A percentile compares a stretch with the other conserved stretches of the same genome.
phyloP scores from a whole-genome alignment of 1,140 invertebrate genomes.

The Rhizoglyphus robini region DNA sequence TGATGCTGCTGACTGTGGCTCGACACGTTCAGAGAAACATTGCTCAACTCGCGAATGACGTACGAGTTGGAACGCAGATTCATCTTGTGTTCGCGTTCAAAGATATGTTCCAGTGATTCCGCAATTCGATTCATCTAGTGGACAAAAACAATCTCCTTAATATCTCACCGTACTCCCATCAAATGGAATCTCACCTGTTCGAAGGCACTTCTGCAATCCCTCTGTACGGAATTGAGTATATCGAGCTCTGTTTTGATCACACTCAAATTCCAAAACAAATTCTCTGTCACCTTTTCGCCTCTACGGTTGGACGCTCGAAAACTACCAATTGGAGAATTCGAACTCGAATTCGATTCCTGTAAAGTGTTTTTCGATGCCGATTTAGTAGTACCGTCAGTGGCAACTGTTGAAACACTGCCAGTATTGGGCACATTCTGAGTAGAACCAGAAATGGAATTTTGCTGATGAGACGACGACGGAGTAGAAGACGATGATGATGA shows the following conservation, averaged over 20 bases:
- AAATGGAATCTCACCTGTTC: slow-evolving; percentile 23
- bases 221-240: slow-evolving; percentile 20
- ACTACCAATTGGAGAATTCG: slow-evolving; percentile 3
- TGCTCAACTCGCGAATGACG: background rate
- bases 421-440: background rate
- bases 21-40: background rate
- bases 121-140: slow-evolving; percentile 6
- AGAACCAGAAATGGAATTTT: background rate
- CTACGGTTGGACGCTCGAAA: background rate
- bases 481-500: too few species aligned
- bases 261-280: slow-evolving; percentile 28
- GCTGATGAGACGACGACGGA: too few species aligned
- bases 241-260: slow-evolving; percentile 26
- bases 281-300: slow-evolving; percentile 27
- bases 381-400: background rate
- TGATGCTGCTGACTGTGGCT: background rate
- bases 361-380: background rate
- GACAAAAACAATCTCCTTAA: background rate
- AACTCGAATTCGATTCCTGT: background rate
- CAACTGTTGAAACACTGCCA: background rate
- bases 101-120: slow-evolving; percentile 4
- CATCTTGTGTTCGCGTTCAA: slow-evolving; percentile 2
- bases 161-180: background rate
- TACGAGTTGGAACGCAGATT: background rate
- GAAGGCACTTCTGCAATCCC: slow-evolving; percentile 24